Evolutionary conservation across 2,113 vertebrate genomes (phyloP), one percentile per base, ranked within the genome.

Genomic region (Siphamia tubifer): DNA sequence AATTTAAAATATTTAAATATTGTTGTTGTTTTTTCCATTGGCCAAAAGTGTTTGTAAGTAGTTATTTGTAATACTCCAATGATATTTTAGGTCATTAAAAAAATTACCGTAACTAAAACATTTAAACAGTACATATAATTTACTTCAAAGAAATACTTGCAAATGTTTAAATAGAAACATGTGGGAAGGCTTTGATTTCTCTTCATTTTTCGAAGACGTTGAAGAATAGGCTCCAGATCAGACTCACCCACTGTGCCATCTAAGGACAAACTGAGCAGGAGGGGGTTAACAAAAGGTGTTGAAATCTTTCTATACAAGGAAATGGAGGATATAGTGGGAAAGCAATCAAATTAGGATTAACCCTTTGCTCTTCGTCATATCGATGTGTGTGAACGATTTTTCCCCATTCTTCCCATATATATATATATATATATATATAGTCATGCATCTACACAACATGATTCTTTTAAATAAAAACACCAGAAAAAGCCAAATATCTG

Each of bases 281-380:
- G 20, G 12, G 5, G 34, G 27, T 45, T 52, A 44, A 35, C 9
- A 55, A 51, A 57, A 51, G 30, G 47, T 43, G 20, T n/a, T 39
- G 15, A 74, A 60, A 58, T 61, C 47, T 19, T 61, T 43, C 49
- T 49, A 38, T 49, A 27, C 24, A 36, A 56, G 71, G 21, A 16
- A 76, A 70, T 63, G 20, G 1, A 16, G 19, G 51, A 44, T 19
- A 13, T 35, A 38, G 7, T 12, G 48, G 34, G 21, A 35, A 17
- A 49, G 60, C 16, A 54, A 77, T 83, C 36, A 51, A 68, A 73
- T 72, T 36, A n/a, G 25, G 55, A 69, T 79, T 67, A 71, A 45
- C 9, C 49, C 43, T 43, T 48, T 43, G 43, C 30, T 42, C 61
- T 56, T 38, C 34, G 15, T 27, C 5, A 11, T 36, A 13, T 16